phyloP scores from a whole-genome alignment of 2,888 invertebrate species.

The Aphodius granarius region DNA sequence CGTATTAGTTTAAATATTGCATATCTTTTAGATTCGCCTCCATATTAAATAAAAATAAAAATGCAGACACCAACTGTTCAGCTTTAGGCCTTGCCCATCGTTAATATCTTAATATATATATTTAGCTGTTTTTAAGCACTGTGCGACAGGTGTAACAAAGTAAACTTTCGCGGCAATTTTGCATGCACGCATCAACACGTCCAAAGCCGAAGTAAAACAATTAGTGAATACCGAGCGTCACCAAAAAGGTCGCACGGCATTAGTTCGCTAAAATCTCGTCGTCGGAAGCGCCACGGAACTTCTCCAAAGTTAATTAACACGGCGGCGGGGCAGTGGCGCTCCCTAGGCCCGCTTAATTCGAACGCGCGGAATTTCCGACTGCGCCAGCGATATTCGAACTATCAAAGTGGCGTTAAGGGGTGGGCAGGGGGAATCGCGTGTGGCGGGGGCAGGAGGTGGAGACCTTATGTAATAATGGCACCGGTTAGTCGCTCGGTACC shows the following conservation, averaged over 20 bases:
- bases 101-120: too few species aligned
- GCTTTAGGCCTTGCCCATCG: too few species aligned
- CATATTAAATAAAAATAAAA: too few species aligned
- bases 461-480: neutral
- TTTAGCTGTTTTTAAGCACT: too few species aligned
- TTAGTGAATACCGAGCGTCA: neutral
- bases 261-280: neutral
- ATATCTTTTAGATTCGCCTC: too few species aligned
- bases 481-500: neutral
- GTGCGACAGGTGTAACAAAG: too few species aligned
- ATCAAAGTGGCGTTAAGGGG: neutral
- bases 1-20: too few species aligned
- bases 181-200: neutral
- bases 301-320: constrained; percentile 24
- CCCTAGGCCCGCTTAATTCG: neutral
- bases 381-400: neutral
- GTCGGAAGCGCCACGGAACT: constrained; percentile 2
- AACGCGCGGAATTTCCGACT: neutral
- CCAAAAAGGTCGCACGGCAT: neutral
- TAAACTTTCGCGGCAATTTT: neutral
- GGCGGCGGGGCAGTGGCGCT: neutral
- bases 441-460: neutral
- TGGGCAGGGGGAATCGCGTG: neutral
- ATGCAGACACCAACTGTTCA: too few species aligned
- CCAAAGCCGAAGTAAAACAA: neutral